A percentile compares a stretch with the other conserved stretches of the same genome.
Conservation (phyloP, 2,113 vertebrate species). For the Theristicus caerulescens region DNA sequence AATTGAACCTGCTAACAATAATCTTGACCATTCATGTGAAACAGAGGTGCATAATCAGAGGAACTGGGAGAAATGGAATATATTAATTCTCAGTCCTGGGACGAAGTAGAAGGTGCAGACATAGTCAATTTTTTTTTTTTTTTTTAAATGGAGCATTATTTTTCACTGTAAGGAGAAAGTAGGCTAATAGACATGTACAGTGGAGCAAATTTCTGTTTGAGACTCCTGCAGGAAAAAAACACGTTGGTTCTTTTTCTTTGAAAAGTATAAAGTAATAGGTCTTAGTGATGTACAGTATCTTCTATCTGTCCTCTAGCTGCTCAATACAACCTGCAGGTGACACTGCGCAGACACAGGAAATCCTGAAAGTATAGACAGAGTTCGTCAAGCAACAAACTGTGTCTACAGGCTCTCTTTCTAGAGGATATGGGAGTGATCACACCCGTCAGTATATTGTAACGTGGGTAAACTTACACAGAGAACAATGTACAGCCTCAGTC, state of each 20-base stretch:
- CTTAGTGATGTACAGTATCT: background rate
- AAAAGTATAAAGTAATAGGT: background rate
- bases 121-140: background rate
- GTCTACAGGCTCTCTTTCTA: background rate
- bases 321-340: background rate
- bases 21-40: background rate
- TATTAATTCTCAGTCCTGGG: background rate
- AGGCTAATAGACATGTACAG: background rate
- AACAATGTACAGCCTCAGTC: background rate
- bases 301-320: background rate
- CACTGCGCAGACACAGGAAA: background rate
- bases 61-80: background rate
- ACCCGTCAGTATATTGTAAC: rapidly evolving
- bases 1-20: conserved; percentile 41
- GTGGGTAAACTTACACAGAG: background rate
- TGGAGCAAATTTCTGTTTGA: background rate
- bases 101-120: background rate
- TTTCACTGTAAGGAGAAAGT: background rate
- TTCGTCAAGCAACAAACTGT: rapidly evolving
- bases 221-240: background rate
- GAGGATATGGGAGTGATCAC: background rate
- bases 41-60: conserved; percentile 3
- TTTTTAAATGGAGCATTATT: background rate
- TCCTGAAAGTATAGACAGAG: background rate
- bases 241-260: background rate